Evolutionary conservation across 2,113 vertebrate species (phyloP).

Genomic region (Ellobius talpinus): DNA sequence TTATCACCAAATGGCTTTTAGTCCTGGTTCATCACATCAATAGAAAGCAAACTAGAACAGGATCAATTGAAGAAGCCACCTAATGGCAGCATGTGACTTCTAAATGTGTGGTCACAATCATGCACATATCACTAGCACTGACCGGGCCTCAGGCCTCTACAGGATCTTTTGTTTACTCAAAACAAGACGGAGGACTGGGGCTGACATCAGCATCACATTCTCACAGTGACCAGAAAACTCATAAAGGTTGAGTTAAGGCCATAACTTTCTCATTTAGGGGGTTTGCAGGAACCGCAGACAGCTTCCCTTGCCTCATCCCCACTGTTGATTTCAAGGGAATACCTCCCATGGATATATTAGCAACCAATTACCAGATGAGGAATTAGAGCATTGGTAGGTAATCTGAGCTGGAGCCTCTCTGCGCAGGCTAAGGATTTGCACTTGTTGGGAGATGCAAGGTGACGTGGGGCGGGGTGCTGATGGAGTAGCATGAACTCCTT

Average conservation of each 20-base stretch:
- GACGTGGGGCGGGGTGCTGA: background rate
- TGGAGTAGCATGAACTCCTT: too few species aligned
- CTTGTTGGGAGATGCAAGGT: background rate
- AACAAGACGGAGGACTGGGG: too few species aligned
- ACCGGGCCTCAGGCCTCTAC: background rate
- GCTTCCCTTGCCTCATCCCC: background rate
- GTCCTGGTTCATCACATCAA: background rate
- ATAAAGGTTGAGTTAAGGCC: background rate
- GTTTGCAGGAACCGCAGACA: background rate
- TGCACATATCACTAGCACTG: background rate
- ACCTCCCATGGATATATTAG: background rate
- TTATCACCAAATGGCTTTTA: background rate
- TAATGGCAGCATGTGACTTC: background rate
- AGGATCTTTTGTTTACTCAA: too few species aligned
- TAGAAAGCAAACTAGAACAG: background rate
- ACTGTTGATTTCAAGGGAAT: background rate
- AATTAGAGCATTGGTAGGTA: background rate
- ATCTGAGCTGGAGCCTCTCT: background rate
- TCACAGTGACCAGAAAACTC: background rate
- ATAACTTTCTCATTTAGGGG: background rate
- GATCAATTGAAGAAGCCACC: background rate
- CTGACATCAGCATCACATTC: accelerated
- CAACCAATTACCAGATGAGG: background rate
- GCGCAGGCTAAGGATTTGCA: background rate
- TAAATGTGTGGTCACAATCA: background rate